Percentiles rank a stretch among this genome's conserved stretches.
Evolutionary conservation across 2,113 vertebrate species (phyloP).

Genomic region (Oryzias woworae): DNA sequence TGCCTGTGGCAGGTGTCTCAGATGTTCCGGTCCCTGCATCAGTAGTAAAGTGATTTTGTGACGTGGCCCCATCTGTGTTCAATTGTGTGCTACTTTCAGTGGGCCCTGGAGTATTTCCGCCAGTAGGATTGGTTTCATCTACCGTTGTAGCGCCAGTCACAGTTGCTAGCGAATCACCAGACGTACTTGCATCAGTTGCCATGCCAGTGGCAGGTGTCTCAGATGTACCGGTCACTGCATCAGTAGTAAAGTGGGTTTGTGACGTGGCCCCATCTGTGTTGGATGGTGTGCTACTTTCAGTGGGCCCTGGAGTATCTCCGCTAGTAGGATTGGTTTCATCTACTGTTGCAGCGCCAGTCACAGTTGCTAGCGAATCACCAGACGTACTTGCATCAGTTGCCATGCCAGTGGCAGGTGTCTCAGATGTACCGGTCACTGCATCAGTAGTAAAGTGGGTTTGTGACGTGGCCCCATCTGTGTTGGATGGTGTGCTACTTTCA

Average conservation of each 20-base stretch:
- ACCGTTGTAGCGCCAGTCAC: fast-evolving
- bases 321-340: no score
- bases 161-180: background rate
- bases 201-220: background rate
- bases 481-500: background rate
- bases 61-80: background rate
- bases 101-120: background rate
- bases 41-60: no score
- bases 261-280: no score
- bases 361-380: background rate
- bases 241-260: no score
- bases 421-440: background rate
- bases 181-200: background rate
- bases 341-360: fast-evolving
- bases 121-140: fast-evolving
- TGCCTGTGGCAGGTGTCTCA: background rate
- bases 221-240: background rate
- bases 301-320: no score
- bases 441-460: no score
- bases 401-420: background rate
- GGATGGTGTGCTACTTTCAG: no score
- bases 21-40: background rate
- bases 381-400: fast-evolving
- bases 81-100: no score
- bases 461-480: background rate